A percentile compares a stretch with the other conserved stretches of the same genome.
Evolutionary conservation across 2,888 invertebrate genomes (phyloP).

Genomic region (Chaitophorus viminalis): DNA sequence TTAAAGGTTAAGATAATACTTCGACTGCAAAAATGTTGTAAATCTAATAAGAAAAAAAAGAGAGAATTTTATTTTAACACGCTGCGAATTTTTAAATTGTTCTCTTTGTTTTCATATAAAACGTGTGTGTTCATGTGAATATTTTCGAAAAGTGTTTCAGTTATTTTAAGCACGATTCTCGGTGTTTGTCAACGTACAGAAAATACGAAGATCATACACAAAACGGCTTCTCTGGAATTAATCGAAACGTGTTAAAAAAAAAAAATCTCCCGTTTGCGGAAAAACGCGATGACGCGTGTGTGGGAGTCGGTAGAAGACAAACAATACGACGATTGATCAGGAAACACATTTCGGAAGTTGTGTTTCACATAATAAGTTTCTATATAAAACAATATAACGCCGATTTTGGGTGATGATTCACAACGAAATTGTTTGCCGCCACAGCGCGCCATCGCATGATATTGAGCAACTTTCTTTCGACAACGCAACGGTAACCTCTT

Average conservation of each 20-base stretch:
- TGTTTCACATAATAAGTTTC: neutral
- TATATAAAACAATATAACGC: neutral
- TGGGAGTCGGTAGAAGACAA: neutral
- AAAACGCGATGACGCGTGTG: neutral
- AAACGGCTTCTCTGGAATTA: neutral
- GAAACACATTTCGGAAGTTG: constrained; percentile 7
- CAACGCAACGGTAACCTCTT: too few species aligned
- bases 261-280: neutral
- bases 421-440: neutral
- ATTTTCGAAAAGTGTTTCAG: neutral
- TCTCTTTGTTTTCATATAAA: too few species aligned
- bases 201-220: neutral
- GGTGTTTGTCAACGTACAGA: neutral
- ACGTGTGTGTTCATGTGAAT: neutral
- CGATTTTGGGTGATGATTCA: constrained; percentile 7
- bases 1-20: too few species aligned
- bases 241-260: neutral
- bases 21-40: too few species aligned
- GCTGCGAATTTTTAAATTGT: too few species aligned
- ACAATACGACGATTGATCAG: constrained; percentile 10
- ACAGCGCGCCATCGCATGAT: neutral
- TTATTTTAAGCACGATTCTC: neutral
- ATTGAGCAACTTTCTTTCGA: constrained; percentile 11
- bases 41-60: too few species aligned
- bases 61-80: too few species aligned